Evolutionary conservation across 2,113 vertebrate genomes (phyloP), one percentile per base, ranked within the genome.

Genomic region (Lethenteron camtschaticum): DNA sequence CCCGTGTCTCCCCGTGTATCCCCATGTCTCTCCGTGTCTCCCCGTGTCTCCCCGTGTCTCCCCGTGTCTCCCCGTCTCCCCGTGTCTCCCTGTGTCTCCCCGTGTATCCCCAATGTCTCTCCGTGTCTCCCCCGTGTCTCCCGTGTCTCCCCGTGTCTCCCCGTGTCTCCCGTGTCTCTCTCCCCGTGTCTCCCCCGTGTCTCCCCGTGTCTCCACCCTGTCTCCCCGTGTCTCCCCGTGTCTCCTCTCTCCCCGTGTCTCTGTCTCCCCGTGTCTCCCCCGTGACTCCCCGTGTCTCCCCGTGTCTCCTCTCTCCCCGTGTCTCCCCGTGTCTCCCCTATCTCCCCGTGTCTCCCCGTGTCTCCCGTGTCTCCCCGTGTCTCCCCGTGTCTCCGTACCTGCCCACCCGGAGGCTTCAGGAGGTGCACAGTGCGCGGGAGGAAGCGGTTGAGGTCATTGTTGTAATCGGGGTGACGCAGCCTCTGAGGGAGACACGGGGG

Each of bases 381-480:
- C 58, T 18, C 9, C 13, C 2, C 8, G 14, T 10, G 20, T 56
- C 10, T 74, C 73, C 24, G 63, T 73, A 85, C 84, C 81, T 85
- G 83, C 20, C 90, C 92, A 72, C 92, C 90, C 1, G 91, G 87
- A 24, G 91, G 92, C 73, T 97, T 96, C 79, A 92, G 89, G 69
- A 97, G 75, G 68, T 87, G 81, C 20, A 96, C 77, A 3, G 84
- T 85, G 60, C 91, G 87, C 69, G 92, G 91, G 13, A 97, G 81
- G 79, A 95, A 97, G 79, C 88, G 89, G 2, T 85, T 88, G 75
- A 97, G 82, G 77, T 97, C 91, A 70, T 95, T 97, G 82, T 95
- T 97, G 82, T 97, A 97, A 76, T 97, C 92, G 3, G 87, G 86
- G 74, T 95, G 89, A 69, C 85, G 88, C n/a, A 95, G 75, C 58